A percentile compares a stretch with the other conserved stretches of the same genome.
Conservation (phyloP, 2,888 invertebrate species). For the Calameuta pallipes region DNA sequence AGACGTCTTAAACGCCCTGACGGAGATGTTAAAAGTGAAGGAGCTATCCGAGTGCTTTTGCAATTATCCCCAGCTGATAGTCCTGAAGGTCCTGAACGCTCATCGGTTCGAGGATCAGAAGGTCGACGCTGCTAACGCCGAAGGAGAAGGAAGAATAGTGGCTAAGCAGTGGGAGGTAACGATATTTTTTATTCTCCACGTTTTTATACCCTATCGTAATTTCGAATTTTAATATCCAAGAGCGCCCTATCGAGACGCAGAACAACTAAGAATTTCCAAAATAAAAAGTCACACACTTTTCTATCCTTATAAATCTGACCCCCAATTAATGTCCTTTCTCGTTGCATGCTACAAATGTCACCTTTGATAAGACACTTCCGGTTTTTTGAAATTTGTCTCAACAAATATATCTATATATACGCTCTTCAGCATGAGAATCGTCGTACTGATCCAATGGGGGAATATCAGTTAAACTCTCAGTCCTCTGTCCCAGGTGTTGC, state of each 20-base stretch:
- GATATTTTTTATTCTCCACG: not conserved
- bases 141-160: conserved; percentile 51
- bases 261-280: not conserved
- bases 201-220: not conserved
- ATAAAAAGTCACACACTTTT: not conserved
- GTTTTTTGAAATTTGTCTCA: not conserved
- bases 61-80: conserved; percentile 90
- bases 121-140: conserved; percentile 30
- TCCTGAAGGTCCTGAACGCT: conserved; percentile 88
- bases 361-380: not conserved
- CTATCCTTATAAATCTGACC: not conserved
- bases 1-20: conserved; percentile 82
- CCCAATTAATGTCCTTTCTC: not conserved
- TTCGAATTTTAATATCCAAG: not conserved
- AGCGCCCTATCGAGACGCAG: not conserved
- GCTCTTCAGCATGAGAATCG: not conserved
- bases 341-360: not conserved
- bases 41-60: conserved; percentile 84
- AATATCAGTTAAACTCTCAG: conserved; percentile 3
- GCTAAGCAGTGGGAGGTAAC: conserved; percentile 66
- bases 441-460: not conserved
- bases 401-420: too few relatives aligned
- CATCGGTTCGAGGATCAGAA: conserved; percentile 71
- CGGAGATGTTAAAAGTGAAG: conserved; percentile 85
- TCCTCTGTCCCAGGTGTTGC: conserved; percentile 72